Evolutionary conservation across 2,113 vertebrate genomes (phyloP).

Genomic region (Eira barbara): DNA sequence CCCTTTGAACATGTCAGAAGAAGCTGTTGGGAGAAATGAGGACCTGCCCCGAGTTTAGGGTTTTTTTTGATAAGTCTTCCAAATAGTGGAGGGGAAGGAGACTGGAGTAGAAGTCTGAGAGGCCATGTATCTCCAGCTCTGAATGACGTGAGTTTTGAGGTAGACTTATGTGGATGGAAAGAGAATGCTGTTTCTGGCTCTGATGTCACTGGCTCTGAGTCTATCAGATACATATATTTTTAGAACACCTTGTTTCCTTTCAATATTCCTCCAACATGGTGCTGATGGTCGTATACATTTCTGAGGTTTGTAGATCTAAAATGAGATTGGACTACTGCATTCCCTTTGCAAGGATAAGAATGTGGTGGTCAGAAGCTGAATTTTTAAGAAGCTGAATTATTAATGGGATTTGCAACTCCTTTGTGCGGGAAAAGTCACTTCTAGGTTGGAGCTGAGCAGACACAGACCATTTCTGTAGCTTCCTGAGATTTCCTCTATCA

Average conservation of each 20-base stretch:
- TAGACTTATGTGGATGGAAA: not conserved
- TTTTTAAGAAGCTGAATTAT: constrained; percentile 38
- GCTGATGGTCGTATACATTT: not conserved
- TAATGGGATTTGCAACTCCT: not conserved
- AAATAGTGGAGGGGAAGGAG: not conserved
- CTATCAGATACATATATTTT: not conserved
- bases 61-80: not conserved
- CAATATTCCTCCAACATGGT: not conserved
- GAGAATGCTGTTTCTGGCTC: not conserved
- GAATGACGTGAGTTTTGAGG: not conserved
- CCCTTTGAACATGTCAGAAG: not conserved
- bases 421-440: constrained; percentile 27
- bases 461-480: not conserved
- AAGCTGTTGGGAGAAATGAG: not conserved
- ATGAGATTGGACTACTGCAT: not conserved
- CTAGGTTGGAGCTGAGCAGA: constrained; percentile 27
- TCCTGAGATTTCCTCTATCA: not conserved
- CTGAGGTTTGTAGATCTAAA: not conserved
- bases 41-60: not conserved
- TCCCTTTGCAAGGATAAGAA: constrained; percentile 16
- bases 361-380: not conserved
- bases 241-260: not conserved
- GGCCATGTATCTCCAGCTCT: rapidly evolving
- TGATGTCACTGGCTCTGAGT: not conserved
- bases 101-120: not conserved